Evolutionary conservation across 2,888 invertebrate species (phyloP), one percentile per base, ranked within the genome.

Genomic region (Therioaphis trifolii): DNA sequence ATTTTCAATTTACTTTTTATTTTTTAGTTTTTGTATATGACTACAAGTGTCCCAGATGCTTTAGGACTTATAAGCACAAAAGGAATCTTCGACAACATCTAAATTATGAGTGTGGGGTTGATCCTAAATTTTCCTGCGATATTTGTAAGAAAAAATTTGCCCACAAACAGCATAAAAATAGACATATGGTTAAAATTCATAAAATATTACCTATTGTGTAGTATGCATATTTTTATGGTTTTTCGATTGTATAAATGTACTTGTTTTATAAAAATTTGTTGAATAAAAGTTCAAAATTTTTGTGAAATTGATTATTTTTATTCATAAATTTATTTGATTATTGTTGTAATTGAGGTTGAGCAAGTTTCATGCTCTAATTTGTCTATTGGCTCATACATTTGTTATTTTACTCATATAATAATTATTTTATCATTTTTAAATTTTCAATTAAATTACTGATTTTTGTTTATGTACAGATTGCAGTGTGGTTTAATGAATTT

Each of bases 91-190:
- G 77, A 14, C 85, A 86, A 24, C 86, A 86, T 80, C 80, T 85
- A 68, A 85, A 85, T 18, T 86, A 86, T 74, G 86, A 86, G 84
- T 86, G 86, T 40, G 86, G 86, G 2, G 86, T 86, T 77, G 85
- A 85, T 78, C 86, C 86, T 29, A 85, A 86, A 69, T 87, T 87
- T 68, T 58, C 78, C 14, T 87, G 86, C 43, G 84, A 85, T 43
- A 66, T 86, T 79, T 86, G 86, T 69, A 78, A 85, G 4, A 85
- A 86, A 82, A 85, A 85, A 29, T 86, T 85, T 68, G 84, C 82
- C 4, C 82, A 85, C 43, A 86, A 86, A 84, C 80, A 75, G 66
- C 79, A 78, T 29, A 85, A 72, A 61, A 84, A 61, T 49, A 79
- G 84, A 40, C 85, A 85, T 63, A 52, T 85, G 76, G n/a, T 84